Conservation (phyloP, 2,113 vertebrate genomes). For the Pteruthius melanotis region DNA sequence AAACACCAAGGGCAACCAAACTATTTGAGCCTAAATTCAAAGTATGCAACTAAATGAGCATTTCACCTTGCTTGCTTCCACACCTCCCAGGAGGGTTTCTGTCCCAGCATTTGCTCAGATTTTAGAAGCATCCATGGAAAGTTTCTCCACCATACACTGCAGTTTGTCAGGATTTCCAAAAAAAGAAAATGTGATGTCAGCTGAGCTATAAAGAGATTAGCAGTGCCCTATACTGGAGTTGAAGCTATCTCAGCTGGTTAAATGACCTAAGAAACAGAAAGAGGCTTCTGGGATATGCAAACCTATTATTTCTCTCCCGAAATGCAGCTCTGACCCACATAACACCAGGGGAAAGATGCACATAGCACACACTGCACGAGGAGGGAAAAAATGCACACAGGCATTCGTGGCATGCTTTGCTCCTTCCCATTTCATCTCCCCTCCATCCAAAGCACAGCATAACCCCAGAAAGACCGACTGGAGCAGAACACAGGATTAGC, state of each 20-base stretch:
- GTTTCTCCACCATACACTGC: neutral
- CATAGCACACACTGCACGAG: neutral
- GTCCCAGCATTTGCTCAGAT: neutral
- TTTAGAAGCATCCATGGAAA: neutral
- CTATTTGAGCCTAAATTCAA: neutral
- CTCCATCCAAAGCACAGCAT: neutral
- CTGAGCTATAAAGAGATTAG: neutral
- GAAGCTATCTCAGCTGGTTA: neutral
- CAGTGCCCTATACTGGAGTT: rapidly evolving
- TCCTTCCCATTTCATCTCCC: neutral
- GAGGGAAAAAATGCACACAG: neutral
- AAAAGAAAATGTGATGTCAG: neutral
- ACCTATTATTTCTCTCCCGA: neutral
- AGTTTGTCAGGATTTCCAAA: neutral
- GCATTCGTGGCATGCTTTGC: neutral
- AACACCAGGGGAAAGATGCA: neutral
- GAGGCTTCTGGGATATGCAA: neutral
- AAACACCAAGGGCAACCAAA: neutral
- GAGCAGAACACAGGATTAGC: neutral
- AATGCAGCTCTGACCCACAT: neutral
- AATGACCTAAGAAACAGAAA: neutral
- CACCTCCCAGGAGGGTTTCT: neutral
- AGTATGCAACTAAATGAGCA: neutral
- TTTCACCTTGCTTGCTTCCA: neutral
- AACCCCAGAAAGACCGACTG: neutral